Percentiles rank a stretch among this genome's conserved stretches.
Evolutionary conservation across 92 coral and sea anemone species (phyloP).

Genomic region (Epizoanthus ramosus): DNA sequence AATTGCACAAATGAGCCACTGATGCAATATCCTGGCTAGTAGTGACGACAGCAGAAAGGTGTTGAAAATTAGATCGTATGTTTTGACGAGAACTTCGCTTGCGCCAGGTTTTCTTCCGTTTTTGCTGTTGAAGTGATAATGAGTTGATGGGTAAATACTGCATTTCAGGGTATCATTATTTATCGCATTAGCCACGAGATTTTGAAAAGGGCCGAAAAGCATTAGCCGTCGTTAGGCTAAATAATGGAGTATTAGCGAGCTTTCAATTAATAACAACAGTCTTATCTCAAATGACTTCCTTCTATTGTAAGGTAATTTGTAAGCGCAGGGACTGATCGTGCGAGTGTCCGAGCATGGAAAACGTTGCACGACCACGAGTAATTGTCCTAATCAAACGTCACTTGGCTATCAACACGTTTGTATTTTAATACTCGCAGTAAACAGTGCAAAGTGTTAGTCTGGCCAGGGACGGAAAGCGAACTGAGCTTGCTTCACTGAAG

Average conservation of each 20-base stretch:
- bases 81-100: conserved; percentile 3
- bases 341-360: neutral
- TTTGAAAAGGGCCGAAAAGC: neutral
- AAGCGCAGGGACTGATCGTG: neutral
- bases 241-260: neutral
- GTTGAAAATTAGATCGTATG: neutral
- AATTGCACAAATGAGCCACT: neutral
- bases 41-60: conserved; percentile 4
- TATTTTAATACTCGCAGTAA: conserved; percentile 25
- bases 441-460: conserved; percentile 17
- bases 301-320: neutral
- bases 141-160: neutral
- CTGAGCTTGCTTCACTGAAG: neutral
- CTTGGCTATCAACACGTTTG: conserved; percentile 23
- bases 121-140: conserved; percentile 8
- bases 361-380: neutral
- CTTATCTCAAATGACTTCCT: conserved; percentile 16
- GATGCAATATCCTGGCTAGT: neutral
- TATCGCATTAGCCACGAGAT: neutral
- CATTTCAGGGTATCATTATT: neutral
- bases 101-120: neutral
- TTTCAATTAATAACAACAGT: neutral
- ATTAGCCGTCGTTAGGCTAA: neutral
- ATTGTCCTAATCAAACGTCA: conserved; percentile 33
- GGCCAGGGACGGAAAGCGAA: neutral